Evolutionary conservation across 37 sponge, comb jelly and placozoan species (phyloP).

Genomic region (Tethya wilhelma): DNA sequence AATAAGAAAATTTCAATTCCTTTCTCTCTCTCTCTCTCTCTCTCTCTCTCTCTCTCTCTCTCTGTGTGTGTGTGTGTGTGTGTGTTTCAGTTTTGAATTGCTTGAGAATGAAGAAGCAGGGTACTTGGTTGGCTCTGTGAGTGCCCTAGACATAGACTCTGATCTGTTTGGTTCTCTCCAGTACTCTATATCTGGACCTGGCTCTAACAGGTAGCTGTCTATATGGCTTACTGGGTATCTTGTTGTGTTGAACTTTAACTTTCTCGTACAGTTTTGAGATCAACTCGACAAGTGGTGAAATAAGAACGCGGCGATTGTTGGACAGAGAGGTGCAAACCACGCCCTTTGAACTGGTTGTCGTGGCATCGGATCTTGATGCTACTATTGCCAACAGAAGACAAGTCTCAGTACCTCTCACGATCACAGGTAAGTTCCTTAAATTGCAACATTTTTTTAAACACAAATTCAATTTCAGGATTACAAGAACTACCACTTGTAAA

Average conservation of each 20-base stretch:
- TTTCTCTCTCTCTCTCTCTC: not conserved
- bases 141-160: constrained; percentile 50
- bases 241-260: not conserved
- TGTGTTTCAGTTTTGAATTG: constrained; percentile 16
- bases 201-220: constrained; percentile 5
- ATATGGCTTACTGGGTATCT: not conserved
- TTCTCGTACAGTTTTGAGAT: constrained; percentile 34
- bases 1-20: no score
- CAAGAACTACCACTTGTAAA: not conserved
- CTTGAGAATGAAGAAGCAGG: constrained; percentile 4
- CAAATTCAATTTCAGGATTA: not conserved
- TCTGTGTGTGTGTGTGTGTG: not conserved
- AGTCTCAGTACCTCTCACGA: not conserved
- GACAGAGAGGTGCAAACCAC: constrained; percentile 21
- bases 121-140: constrained; percentile 12
- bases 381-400: not conserved
- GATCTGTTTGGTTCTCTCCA: constrained; percentile 25
- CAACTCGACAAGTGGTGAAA: constrained; percentile 26
- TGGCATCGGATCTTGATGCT: constrained; percentile 32
- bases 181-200: constrained; percentile 25
- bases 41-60: not conserved
- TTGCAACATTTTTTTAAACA: not conserved
- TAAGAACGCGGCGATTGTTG: not conserved
- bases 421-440: constrained; percentile 18
- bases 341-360: not conserved